Conservation (phyloP, 2,888 invertebrate genomes). For the Corbicula japonica region DNA sequence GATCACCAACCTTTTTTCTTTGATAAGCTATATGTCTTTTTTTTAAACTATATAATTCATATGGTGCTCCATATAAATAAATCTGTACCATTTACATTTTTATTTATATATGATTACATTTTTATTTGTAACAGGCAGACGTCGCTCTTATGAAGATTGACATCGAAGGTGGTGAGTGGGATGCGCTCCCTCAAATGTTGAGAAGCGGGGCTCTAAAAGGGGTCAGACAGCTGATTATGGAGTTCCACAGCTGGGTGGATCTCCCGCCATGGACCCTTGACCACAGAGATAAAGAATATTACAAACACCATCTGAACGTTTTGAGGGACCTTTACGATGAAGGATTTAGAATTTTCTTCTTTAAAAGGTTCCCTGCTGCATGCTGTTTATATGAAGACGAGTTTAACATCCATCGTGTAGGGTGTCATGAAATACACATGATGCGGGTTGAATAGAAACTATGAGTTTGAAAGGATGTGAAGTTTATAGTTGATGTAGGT, state of each 20-base stretch:
- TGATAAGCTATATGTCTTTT: no score
- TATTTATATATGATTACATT: not conserved
- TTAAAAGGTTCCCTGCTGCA: constrained; percentile 57
- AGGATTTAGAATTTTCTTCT: constrained; percentile 60
- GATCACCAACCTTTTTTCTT: no score
- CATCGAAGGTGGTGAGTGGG: constrained; percentile 61
- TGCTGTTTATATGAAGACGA: constrained; percentile 59
- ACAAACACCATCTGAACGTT: constrained; percentile 51
- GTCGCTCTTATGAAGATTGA: constrained; percentile 54
- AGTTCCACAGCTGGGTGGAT: constrained; percentile 59
- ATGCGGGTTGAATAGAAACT: constrained; percentile 35
- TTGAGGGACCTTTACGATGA: constrained; percentile 46
- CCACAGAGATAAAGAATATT: constrained; percentile 47
- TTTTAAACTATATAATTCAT: no score
- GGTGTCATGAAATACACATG: constrained; percentile 60
- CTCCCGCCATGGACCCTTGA: constrained; percentile 52
- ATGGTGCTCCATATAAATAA: no score
- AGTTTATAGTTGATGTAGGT: no score
- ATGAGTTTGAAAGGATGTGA: no score
- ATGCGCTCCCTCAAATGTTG: constrained; percentile 50
- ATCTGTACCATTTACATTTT: no score
- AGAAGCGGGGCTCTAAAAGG: constrained; percentile 38
- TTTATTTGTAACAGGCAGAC: constrained; percentile 40
- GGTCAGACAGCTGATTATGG: constrained; percentile 60
- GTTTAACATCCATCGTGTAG: constrained; percentile 39